A percentile compares a stretch with the other conserved stretches of the same genome.
Conservation (phyloP, 2,888 invertebrate genomes). For the Vandiemenella viatica region DNA sequence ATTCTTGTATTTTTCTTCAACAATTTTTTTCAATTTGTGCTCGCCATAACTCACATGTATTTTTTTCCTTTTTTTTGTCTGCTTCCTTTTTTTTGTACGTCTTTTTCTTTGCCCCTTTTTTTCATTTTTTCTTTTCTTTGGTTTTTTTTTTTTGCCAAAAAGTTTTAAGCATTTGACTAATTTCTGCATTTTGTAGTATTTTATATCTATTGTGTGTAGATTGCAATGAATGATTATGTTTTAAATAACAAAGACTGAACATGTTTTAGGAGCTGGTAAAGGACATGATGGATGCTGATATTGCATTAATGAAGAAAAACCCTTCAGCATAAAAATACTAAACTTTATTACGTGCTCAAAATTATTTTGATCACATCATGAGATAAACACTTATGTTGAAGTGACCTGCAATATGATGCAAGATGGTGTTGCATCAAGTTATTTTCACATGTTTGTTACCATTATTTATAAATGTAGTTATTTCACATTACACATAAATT, state of each 20-base stretch:
- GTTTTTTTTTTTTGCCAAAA: not conserved
- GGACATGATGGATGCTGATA: conserved; percentile 89
- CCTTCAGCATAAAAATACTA: conserved; percentile 58
- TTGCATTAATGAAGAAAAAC: conserved; percentile 79
- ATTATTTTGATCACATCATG: too few species aligned
- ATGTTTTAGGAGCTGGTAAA: conserved; percentile 58
- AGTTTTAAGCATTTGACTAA: not conserved
- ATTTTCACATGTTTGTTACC: too few species aligned
- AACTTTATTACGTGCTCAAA: too few species aligned
- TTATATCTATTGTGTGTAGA: conserved; percentile 1
- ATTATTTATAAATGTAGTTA: too few species aligned
- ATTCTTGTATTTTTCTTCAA: not conserved
- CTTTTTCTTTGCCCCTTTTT: conserved; percentile 1
- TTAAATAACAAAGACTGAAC: not conserved
- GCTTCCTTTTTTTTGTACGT: not conserved
- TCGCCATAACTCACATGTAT: not conserved
- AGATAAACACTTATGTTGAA: too few species aligned
- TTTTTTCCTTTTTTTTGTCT: not conserved
- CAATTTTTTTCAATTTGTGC: not conserved
- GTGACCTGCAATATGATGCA: too few species aligned
- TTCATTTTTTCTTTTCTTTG: not conserved
- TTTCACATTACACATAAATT: too few species aligned
- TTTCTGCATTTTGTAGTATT: not conserved
- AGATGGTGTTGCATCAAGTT: too few species aligned
- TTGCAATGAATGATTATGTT: not conserved